A percentile compares a stretch with the other conserved stretches of the same genome.
These are phyloP conservation scores for Gobio occitaniae DNA, from an alignment of 2,797 vertebrate species.

Conservation along the genomic window DNA sequence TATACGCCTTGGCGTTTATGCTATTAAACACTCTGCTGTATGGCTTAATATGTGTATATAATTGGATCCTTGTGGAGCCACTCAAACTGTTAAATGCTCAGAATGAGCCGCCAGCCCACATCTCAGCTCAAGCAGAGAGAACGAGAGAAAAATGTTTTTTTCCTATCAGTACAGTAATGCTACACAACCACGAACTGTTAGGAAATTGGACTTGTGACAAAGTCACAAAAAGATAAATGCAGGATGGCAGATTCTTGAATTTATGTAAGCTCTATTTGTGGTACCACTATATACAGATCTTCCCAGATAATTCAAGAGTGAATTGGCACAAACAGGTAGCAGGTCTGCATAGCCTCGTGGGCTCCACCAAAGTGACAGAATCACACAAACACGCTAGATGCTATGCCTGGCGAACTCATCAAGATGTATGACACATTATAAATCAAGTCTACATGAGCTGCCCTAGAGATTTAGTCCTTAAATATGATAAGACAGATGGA, in stretches of 20 bases:
- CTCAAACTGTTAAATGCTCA: constrained; percentile 40
- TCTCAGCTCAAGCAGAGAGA: constrained; percentile 25
- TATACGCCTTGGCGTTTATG: constrained; percentile 29
- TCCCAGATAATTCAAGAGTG: constrained; percentile 12
- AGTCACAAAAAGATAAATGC: neutral
- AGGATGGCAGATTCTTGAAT: constrained; percentile 1
- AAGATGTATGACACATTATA: constrained; percentile 48
- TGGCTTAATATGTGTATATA: constrained; percentile 54
- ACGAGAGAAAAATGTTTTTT: neutral
- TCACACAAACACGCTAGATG: constrained; percentile 33
- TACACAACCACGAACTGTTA: neutral
- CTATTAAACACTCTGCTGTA: constrained; percentile 44
- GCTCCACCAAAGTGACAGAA: constrained; percentile 31
- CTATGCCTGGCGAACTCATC: constrained; percentile 19
- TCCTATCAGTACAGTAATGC: neutral
- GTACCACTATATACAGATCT: neutral
- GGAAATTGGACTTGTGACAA: neutral
- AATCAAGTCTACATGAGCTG: constrained; percentile 41
- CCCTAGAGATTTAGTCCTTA: constrained; percentile 46
- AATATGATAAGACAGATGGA: constrained; percentile 51
- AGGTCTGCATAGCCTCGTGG: constrained; percentile 11
- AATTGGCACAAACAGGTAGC: constrained; percentile 21
- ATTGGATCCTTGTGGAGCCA: constrained; percentile 54
- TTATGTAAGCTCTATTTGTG: constrained; percentile 6
- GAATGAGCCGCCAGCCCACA: constrained; percentile 44